phyloP scores from a whole-genome alignment of 2,113 vertebrate species.

The Lepidothrix coronata region DNA sequence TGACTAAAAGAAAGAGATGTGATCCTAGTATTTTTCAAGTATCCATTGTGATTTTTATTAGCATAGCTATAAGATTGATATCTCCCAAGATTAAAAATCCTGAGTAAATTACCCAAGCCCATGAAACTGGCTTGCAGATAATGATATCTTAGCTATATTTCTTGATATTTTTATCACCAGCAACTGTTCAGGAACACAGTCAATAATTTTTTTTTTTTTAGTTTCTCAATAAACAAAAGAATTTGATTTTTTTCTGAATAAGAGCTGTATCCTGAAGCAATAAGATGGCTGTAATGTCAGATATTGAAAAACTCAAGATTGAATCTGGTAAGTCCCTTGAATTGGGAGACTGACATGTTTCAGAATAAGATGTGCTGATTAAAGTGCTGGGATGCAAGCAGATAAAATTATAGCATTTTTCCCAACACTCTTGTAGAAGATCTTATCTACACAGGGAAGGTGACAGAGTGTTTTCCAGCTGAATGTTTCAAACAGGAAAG shows the following conservation, averaged over 20 bases:
- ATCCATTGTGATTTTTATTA: background rate
- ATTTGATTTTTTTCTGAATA: background rate
- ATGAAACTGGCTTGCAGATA: background rate
- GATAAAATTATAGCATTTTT: background rate
- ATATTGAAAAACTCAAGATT: background rate
- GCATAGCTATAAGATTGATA: background rate
- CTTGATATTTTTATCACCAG: background rate
- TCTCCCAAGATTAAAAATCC: background rate
- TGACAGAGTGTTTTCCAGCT: background rate
- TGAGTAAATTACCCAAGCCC: background rate
- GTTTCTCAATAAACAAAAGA: background rate
- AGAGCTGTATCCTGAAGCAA: background rate
- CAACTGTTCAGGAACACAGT: background rate
- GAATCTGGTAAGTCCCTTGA: background rate
- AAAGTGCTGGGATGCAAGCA: background rate
- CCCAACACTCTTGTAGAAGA: background rate
- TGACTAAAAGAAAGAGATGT: background rate
- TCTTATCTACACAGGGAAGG: background rate
- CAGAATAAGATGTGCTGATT: background rate
- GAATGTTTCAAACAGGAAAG: background rate
- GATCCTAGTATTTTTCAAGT: background rate
- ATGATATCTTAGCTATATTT: background rate
- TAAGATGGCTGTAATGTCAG: background rate
- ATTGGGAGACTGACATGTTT: background rate
- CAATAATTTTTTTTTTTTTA: background rate